A percentile compares a stretch with the other conserved stretches of the same genome.
phyloP scores from a whole-genome alignment of 2,113 vertebrate genomes.

The Verasper variegatus region DNA sequence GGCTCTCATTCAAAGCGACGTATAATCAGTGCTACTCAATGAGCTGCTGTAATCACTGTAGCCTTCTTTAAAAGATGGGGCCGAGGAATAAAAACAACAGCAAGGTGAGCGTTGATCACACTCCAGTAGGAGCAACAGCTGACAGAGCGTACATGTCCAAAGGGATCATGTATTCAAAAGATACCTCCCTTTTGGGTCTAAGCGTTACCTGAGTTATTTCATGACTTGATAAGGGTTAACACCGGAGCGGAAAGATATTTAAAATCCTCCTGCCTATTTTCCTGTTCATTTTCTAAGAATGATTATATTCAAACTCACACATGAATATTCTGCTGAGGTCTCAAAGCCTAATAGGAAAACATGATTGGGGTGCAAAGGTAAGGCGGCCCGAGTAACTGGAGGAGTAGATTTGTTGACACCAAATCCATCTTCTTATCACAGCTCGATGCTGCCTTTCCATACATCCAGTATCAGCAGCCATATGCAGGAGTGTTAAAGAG shows the following conservation, averaged over 20 bases:
- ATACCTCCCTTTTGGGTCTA: slow-evolving; percentile 11
- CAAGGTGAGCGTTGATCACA: slow-evolving; percentile 8
- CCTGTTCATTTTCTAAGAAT: slow-evolving; percentile 45
- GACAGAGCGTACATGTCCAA: slow-evolving; percentile 18
- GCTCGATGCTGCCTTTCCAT: slow-evolving; percentile 38
- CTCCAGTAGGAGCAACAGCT: slow-evolving; percentile 22
- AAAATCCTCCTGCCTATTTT: slow-evolving; percentile 42
- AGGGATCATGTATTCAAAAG: slow-evolving; percentile 22
- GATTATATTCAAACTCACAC: slow-evolving; percentile 41
- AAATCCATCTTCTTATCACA: slow-evolving; percentile 46
- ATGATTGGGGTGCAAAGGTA: slow-evolving; percentile 53
- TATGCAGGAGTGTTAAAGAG: slow-evolving; percentile 20
- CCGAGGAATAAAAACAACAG: slow-evolving; percentile 24
- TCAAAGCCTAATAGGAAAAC: slow-evolving; percentile 43
- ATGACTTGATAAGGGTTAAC: slow-evolving; percentile 50
- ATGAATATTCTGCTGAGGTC: slow-evolving; percentile 44
- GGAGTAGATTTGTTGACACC: slow-evolving; percentile 34
- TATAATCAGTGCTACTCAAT: slow-evolving; percentile 49
- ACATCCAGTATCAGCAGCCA: slow-evolving; percentile 6
- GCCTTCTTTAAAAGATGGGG: slow-evolving; percentile 40
- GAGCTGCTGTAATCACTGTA: slow-evolving; percentile 42
- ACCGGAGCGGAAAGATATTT: slow-evolving; percentile 26
- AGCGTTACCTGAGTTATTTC: slow-evolving; percentile 21
- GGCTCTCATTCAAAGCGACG: slow-evolving; percentile 46
- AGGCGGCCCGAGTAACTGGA: slow-evolving; percentile 23